These are phyloP conservation scores for Chunga burmeisteri DNA, from an alignment of 2,113 vertebrate species.

Conservation along the genomic window DNA sequence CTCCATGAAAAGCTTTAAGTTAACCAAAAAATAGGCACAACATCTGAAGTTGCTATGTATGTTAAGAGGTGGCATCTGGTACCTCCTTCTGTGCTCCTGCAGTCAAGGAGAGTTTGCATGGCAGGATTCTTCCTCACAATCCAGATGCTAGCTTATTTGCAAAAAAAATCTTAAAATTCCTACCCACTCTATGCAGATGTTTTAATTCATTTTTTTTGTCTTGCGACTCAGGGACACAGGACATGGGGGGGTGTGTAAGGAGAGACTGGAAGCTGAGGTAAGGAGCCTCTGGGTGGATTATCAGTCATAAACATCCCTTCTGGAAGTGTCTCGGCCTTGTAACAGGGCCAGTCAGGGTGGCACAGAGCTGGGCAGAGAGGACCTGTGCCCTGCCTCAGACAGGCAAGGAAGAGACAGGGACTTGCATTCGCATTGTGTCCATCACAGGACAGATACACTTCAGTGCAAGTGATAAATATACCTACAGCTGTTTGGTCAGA, in stretches of 20 bases:
- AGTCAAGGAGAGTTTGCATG: not conserved
- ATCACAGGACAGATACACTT: not conserved
- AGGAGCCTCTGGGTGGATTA: not conserved
- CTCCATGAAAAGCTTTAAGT: not conserved
- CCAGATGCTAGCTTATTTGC: not conserved
- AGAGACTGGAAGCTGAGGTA: not conserved
- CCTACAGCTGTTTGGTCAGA: not conserved
- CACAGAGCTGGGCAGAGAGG: not conserved
- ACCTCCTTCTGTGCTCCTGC: not conserved
- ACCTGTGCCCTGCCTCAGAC: not conserved
- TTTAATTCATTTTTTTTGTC: not conserved
- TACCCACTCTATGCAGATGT: not conserved
- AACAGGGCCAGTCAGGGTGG: not conserved
- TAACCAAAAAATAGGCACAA: not conserved
- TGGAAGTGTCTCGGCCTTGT: not conserved
- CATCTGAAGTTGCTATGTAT: not conserved
- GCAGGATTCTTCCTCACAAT: not conserved
- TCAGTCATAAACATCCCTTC: not conserved
- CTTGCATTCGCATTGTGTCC: not conserved
- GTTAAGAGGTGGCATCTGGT: not conserved
- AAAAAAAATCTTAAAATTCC: not conserved
- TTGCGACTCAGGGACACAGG: not conserved
- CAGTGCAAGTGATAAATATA: not conserved
- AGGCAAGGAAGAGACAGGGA: not conserved
- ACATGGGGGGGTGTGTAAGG: not conserved